phyloP scores from a whole-genome alignment of 2,113 vertebrate genomes.

The Burhinus oedicnemus region DNA sequence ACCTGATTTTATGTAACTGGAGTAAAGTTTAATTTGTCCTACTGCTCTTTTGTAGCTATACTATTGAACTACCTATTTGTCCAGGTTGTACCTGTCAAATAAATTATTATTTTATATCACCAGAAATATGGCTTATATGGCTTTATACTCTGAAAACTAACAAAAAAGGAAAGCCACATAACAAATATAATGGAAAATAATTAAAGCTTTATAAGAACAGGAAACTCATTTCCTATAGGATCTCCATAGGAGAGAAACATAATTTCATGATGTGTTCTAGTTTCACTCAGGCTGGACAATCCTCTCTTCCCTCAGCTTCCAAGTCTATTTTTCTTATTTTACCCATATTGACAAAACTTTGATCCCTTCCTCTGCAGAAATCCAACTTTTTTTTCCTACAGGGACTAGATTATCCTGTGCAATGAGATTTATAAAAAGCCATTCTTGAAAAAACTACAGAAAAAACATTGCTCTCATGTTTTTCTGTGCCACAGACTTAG shows the following conservation, averaged over 20 bases:
- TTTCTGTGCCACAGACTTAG: not conserved
- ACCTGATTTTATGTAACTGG: not conserved
- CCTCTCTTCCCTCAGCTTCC: not conserved
- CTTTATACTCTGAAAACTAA: not conserved
- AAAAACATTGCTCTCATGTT: not conserved
- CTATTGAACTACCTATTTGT: not conserved
- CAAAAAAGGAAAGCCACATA: not conserved
- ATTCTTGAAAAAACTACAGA: not conserved
- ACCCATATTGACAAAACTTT: not conserved
- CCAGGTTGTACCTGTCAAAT: not conserved
- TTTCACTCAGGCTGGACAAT: not conserved
- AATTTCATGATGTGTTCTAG: not conserved
- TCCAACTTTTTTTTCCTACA: not conserved
- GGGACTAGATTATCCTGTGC: not conserved
- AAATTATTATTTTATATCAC: not conserved
- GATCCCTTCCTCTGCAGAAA: not conserved
- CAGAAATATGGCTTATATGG: not conserved
- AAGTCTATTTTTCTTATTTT: not conserved
- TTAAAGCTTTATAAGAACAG: not conserved
- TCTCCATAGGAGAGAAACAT: not conserved
- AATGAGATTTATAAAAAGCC: not conserved
- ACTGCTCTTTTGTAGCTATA: not conserved
- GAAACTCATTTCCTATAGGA: not conserved
- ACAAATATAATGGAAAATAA: not conserved
- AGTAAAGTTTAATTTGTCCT: not conserved